Percentiles rank a stretch among this genome's conserved stretches.
These are phyloP conservation scores for Thermophis baileyi DNA, from an alignment of 2,113 vertebrate species.

Conservation along the genomic window DNA sequence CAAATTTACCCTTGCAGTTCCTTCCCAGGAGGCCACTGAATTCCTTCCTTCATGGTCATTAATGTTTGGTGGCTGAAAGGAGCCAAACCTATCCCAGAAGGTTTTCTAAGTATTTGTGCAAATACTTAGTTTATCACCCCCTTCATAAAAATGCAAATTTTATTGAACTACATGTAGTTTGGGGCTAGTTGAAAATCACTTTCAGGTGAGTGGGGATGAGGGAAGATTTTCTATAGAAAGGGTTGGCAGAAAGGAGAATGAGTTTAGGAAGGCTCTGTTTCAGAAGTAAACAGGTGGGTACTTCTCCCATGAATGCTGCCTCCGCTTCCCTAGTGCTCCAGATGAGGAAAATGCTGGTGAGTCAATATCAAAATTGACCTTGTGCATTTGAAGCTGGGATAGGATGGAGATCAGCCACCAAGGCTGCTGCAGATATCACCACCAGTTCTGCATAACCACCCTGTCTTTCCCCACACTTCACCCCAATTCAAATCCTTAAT, in stretches of 20 bases:
- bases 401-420: background rate
- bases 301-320: background rate
- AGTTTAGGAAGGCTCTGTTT: background rate
- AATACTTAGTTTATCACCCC: background rate
- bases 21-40: background rate
- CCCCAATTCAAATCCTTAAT: background rate
- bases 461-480: background rate
- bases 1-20: background rate
- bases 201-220: background rate
- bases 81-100: background rate
- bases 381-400: background rate
- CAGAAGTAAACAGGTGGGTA: background rate
- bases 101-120: background rate
- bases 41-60: background rate
- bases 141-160: background rate
- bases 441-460: background rate
- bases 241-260: background rate
- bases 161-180: background rate
- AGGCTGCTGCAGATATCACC: background rate
- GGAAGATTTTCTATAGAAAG: background rate
- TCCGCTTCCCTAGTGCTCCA: background rate
- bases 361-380: background rate
- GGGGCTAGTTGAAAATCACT: background rate
- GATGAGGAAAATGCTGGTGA: background rate
- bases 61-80: background rate